These are phyloP conservation scores for Cyphomyrmex costatus DNA, from an alignment of 1,140 invertebrate genomes.

Conservation along the genomic window DNA sequence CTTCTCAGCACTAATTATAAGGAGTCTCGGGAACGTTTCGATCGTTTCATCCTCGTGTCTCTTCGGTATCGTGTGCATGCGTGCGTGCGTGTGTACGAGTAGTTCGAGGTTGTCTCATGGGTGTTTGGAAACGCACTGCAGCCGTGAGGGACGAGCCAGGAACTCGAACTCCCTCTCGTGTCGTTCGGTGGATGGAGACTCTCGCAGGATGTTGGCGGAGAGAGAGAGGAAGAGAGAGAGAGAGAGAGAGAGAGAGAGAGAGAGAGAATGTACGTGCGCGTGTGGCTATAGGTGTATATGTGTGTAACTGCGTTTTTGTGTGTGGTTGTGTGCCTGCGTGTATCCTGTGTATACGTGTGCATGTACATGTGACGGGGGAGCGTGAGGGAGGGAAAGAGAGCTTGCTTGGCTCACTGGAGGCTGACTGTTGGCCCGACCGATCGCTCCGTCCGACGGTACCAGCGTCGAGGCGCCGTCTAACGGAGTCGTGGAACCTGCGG, in stretches of 20 bases:
- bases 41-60: constrained; percentile 63
- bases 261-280: constrained; percentile 29
- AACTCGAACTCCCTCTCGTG: constrained; percentile 77
- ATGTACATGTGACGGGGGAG: constrained; percentile 57
- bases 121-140: constrained; percentile 77
- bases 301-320: constrained; percentile 27
- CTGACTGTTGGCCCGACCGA: constrained; percentile 81
- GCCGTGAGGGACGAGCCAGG: constrained; percentile 75
- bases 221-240: neutral
- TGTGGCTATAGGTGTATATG: constrained; percentile 15
- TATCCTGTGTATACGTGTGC: constrained; percentile 46
- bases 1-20: constrained; percentile 19
- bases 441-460: constrained; percentile 81
- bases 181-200: constrained; percentile 70
- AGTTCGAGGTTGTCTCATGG: constrained; percentile 74
- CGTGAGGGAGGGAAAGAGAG: constrained; percentile 72
- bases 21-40: neutral
- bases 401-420: constrained; percentile 80
- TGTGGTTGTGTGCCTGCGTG: constrained; percentile 25
- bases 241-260: no score
- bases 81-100: constrained; percentile 64
- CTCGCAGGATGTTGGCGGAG: constrained; percentile 72
- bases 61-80: constrained; percentile 46
- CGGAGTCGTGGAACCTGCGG: constrained; percentile 73
- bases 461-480: constrained; percentile 82